A percentile compares a stretch with the other conserved stretches of the same genome.
phyloP scores from a whole-genome alignment of 2,113 vertebrate species.

The Chaetops frenatus region DNA sequence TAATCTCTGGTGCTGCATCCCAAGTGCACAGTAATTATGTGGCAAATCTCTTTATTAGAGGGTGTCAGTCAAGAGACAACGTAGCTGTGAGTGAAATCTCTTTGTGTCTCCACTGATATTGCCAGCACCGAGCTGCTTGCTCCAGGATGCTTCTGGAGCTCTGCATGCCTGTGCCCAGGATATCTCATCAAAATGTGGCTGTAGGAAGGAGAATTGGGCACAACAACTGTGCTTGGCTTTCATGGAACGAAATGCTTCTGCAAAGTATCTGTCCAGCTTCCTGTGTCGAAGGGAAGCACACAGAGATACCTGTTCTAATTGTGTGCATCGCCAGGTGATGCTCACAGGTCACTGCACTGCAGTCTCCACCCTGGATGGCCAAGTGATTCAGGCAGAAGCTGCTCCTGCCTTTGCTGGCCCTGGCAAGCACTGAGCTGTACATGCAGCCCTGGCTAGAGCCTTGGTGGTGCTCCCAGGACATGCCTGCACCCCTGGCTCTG shows the following conservation, averaged over 20 bases:
- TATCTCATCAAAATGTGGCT: background rate
- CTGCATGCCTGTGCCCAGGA: background rate
- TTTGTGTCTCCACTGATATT: slow-evolving; percentile 1
- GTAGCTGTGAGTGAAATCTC: background rate
- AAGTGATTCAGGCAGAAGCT: background rate
- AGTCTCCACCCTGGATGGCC: background rate
- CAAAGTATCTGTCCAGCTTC: background rate
- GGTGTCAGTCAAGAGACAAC: background rate
- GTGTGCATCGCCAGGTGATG: background rate
- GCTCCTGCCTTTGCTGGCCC: background rate
- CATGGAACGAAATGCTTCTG: background rate
- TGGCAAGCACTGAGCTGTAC: background rate
- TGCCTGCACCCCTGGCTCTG: rapidly evolving
- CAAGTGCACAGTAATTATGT: slow-evolving; percentile 29
- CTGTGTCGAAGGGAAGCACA: background rate
- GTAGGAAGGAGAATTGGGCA: background rate
- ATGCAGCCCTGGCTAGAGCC: rapidly evolving
- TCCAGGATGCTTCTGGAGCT: background rate
- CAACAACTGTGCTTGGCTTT: background rate
- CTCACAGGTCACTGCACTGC: background rate
- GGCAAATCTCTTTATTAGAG: slow-evolving; percentile 41
- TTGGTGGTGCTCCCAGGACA: rapidly evolving
- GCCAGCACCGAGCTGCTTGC: background rate
- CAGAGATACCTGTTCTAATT: background rate
- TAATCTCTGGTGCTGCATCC: background rate